Evolutionary conservation across 2,888 invertebrate genomes (phyloP), one percentile per base, ranked within the genome.

Genomic region (Ypsolopha scabrella): DNA sequence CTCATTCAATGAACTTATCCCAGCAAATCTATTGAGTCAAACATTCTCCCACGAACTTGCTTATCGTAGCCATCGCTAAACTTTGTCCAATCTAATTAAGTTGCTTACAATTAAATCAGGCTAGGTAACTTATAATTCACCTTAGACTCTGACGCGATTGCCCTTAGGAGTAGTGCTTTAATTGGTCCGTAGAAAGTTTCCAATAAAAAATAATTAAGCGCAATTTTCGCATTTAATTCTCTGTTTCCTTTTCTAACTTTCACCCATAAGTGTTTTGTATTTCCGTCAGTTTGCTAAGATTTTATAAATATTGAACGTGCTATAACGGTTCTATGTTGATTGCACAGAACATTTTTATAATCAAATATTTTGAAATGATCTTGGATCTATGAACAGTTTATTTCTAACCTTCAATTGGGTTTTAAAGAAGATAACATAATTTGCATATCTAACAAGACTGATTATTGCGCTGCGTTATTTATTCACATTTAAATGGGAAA

Each of bases 51-150:
- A 52, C 50, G 50, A 24, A 8, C 45, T 43, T 44, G 52, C 46
- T 52, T 50, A 52, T 52, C 52, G 44, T 33, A 34, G 41, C 53
- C 50, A 43, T 53, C 53, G 48, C 39, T 39, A 35, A 51, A 44
- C 63, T 67, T 57, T 60, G 65, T 62, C 65, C 66, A 63, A 68
- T 72, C 70, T 74, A 76, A 75, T 77, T 74, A 74, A 74, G 68
- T 69, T 64, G 68, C 67, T 63, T 55, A 65, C 69, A 72, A 74
- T 74, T 73, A 70, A 73, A 68, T 63, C 67, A 66, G 55, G 56
- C 53, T 9, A 34, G 34, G 35, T 33, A 33, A 41, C 49, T 48
- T 51, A 54, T 48, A 54, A 54, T 52, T 52, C 46, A 48, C 48
- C 37, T 24, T 49, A 35, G 51, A 39, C 45, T 43, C 36, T 14